phyloP scores from a whole-genome alignment of 1,140 invertebrate species.

The Aradophagus sp. region DNA sequence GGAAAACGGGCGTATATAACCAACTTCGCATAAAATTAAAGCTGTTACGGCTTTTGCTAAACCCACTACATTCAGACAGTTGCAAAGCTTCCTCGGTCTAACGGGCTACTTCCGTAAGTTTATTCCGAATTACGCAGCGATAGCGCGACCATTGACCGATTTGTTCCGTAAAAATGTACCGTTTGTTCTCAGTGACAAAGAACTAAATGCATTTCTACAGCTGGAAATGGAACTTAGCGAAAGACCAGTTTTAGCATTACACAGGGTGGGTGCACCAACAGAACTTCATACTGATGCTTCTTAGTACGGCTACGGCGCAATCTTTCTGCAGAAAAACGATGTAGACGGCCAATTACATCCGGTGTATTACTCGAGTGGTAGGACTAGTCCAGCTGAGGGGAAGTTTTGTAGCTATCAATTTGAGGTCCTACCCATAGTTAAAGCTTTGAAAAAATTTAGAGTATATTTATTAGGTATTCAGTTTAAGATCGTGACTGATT shows the following conservation, averaged over 20 bases:
- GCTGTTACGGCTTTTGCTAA: neutral
- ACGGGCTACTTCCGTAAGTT: slow-evolving; percentile 29
- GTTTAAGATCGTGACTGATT: too few species aligned
- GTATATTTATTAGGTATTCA: too few species aligned
- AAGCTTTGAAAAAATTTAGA: too few species aligned
- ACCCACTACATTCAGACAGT: neutral
- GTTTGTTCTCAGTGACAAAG: neutral
- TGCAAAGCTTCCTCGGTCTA: slow-evolving; percentile 20
- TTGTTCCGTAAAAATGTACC: neutral
- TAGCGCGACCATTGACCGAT: slow-evolving; percentile 5
- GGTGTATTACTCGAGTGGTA: slow-evolving; percentile 59
- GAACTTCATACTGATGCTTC: slow-evolving; percentile 17
- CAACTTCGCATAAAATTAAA: neutral
- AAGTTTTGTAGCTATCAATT: slow-evolving; percentile 59
- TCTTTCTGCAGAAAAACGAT: slow-evolving; percentile 5
- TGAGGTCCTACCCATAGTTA: slow-evolving; percentile 36
- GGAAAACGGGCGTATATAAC: neutral
- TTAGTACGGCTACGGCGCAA: slow-evolving; percentile 8
- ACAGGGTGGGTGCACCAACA: slow-evolving; percentile 1
- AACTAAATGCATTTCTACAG: slow-evolving; percentile 1
- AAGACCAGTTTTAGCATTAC: slow-evolving; percentile 3
- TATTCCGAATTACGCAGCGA: slow-evolving; percentile 4
- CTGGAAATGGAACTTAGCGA: slow-evolving; percentile 2
- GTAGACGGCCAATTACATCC: slow-evolving; percentile 4
- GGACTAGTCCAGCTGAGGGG: slow-evolving; percentile 36